Percentiles rank a stretch among this genome's conserved stretches.
These are phyloP conservation scores for Plemyria rubiginata DNA, from an alignment of 2,888 invertebrate genomes.

Conservation along the genomic window DNA sequence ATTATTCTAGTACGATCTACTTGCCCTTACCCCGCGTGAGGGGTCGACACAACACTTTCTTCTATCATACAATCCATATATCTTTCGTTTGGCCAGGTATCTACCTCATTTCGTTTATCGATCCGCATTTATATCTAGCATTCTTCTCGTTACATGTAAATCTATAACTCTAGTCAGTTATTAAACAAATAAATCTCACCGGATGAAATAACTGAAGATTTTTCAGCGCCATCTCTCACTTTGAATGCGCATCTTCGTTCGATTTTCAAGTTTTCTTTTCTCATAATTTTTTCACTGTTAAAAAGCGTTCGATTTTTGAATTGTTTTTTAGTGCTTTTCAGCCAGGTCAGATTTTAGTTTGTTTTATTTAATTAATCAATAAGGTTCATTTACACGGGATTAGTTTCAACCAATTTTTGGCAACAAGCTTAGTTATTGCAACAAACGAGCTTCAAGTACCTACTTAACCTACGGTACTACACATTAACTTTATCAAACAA, in stretches of 20 bases:
- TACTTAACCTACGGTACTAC: too few relatives aligned
- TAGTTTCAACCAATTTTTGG: slow-evolving; percentile 1
- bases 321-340: neutral
- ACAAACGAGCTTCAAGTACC: neutral
- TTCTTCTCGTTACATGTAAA: too few relatives aligned
- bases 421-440: neutral
- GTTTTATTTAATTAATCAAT: slow-evolving; percentile 3
- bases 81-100: too few relatives aligned
- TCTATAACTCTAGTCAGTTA: too few relatives aligned
- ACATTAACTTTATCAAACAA: slow-evolving; percentile 20
- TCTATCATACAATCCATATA: too few relatives aligned
- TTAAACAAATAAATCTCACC: slow-evolving; percentile 38
- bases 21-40: too few relatives aligned
- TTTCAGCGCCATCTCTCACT: slow-evolving; percentile 69
- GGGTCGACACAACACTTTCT: too few relatives aligned
- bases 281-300: slow-evolving; percentile 11
- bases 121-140: too few relatives aligned
- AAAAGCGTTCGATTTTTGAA: slow-evolving; percentile 4
- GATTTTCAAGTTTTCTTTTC: slow-evolving; percentile 31
- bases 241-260: slow-evolving; percentile 46
- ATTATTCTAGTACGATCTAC: too few relatives aligned
- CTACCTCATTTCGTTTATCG: too few relatives aligned
- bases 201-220: slow-evolving; percentile 73
- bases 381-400: neutral
- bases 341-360: neutral